These are phyloP conservation scores for Drosophila equinoxialis DNA, from an alignment of 1,140 invertebrate genomes.

Conservation along the genomic window DNA sequence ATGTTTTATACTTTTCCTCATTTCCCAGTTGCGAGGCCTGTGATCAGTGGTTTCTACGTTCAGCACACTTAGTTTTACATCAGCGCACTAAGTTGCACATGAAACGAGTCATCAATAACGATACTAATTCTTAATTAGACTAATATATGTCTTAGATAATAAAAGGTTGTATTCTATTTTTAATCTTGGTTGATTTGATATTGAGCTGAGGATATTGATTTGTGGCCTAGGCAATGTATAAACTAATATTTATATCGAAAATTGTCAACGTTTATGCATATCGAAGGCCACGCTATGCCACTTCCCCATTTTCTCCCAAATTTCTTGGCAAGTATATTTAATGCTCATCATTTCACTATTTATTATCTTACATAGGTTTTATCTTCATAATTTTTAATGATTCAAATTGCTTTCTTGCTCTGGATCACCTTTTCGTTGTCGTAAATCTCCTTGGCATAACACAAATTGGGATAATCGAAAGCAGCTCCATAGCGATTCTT, in stretches of 20 bases:
- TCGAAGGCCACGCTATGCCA: too few species aligned
- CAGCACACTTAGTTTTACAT: conserved; percentile 45
- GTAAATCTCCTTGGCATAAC: conserved; percentile 71
- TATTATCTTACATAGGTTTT: background rate
- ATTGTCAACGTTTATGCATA: too few species aligned
- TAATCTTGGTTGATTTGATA: background rate
- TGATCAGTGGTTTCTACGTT: conserved; percentile 57
- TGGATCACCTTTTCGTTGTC: conserved; percentile 65
- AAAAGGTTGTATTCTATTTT: background rate
- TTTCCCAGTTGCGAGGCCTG: conserved; percentile 55
- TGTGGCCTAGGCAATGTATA: too few species aligned
- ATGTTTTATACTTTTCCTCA: background rate
- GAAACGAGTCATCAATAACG: conserved; percentile 11
- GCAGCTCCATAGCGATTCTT: conserved; percentile 59
- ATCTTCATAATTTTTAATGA: background rate
- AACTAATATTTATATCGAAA: too few species aligned
- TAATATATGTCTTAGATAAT: background rate
- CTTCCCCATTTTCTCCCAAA: too few species aligned
- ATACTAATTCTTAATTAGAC: background rate
- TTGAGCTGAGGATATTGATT: too few species aligned
- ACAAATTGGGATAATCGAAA: conserved; percentile 54
- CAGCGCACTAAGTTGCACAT: conserved; percentile 47
- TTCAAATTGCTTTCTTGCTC: conserved; percentile 29
- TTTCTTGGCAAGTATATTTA: too few species aligned
- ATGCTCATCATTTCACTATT: too few species aligned